These are phyloP conservation scores for Lacerta viridis DNA, from an alignment of 2,797 vertebrate species.

Conservation along the genomic window DNA sequence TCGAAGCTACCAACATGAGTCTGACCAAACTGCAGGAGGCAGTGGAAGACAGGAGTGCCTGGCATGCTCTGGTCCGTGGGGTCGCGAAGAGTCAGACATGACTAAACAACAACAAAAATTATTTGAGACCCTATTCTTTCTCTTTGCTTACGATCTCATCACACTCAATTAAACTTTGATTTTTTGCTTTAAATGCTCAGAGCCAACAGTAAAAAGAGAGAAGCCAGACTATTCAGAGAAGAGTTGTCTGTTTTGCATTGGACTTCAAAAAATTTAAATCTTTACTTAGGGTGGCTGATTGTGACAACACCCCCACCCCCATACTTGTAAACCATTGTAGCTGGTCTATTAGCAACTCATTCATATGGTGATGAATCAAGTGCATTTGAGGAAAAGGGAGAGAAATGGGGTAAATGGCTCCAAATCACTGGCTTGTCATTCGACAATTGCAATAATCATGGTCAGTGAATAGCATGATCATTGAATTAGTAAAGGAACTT, in stretches of 20 bases:
- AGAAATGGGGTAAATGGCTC: not conserved
- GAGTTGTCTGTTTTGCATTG: not conserved
- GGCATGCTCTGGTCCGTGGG: too few relatives aligned
- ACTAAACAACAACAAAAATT: too few relatives aligned
- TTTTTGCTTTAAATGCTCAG: not conserved
- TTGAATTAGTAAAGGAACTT: slow-evolving; percentile 2
- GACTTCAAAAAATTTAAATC: not conserved
- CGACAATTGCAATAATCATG: not conserved
- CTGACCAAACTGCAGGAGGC: too few relatives aligned
- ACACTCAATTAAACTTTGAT: not conserved
- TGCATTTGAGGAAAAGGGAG: not conserved
- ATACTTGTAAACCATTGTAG: not conserved
- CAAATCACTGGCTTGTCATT: not conserved
- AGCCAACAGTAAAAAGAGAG: not conserved
- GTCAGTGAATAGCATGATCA: not conserved
- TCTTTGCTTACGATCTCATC: not conserved
- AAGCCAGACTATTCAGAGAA: not conserved
- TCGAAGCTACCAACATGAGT: too few relatives aligned
- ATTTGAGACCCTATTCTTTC: not conserved
- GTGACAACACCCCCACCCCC: not conserved
- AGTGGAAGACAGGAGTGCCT: too few relatives aligned
- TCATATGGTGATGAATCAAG: not conserved
- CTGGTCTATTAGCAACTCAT: not conserved
- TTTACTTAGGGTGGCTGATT: not conserved
- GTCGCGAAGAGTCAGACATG: too few relatives aligned